Evolutionary conservation across 2,797 vertebrate species (phyloP).

Genomic region (Sebastes cheni): DNA sequence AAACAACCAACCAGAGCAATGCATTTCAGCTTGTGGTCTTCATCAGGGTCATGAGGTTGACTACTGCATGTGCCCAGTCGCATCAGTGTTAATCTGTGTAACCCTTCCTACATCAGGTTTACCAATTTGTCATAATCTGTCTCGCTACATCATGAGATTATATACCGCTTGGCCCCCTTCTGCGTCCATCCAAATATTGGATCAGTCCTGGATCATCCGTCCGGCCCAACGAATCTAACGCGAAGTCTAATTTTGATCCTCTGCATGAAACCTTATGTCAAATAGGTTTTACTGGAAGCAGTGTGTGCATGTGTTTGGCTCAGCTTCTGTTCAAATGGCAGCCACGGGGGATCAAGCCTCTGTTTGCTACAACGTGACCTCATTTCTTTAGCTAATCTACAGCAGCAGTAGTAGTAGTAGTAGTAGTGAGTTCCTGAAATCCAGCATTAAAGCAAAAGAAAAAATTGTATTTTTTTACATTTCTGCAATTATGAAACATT

Average conservation of each 20-base stretch:
- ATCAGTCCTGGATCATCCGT: slow-evolving; percentile 77
- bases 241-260: slow-evolving; percentile 71
- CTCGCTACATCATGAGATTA: slow-evolving; percentile 71
- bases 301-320: slow-evolving; percentile 53
- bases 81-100: slow-evolving; percentile 61
- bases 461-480: slow-evolving; percentile 40
- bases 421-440: slow-evolving; percentile 63
- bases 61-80: neutral
- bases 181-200: slow-evolving; percentile 73
- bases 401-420: slow-evolving; percentile 30
- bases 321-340: slow-evolving; percentile 61
- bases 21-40: neutral
- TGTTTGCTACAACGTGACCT: slow-evolving; percentile 72
- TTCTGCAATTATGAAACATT: slow-evolving; percentile 31
- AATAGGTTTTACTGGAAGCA: slow-evolving; percentile 65
- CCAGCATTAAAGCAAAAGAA: slow-evolving; percentile 62
- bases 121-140: slow-evolving; percentile 68
- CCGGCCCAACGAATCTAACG: slow-evolving; percentile 48
- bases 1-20: neutral
- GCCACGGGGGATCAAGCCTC: slow-evolving; percentile 57
- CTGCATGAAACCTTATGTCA: slow-evolving; percentile 65
- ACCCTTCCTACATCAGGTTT: slow-evolving; percentile 63
- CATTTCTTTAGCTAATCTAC: slow-evolving; percentile 78
- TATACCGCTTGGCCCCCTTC: slow-evolving; percentile 58
- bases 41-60: neutral